Conservation (phyloP, 2,113 vertebrate species). For the Falco punctatus region DNA sequence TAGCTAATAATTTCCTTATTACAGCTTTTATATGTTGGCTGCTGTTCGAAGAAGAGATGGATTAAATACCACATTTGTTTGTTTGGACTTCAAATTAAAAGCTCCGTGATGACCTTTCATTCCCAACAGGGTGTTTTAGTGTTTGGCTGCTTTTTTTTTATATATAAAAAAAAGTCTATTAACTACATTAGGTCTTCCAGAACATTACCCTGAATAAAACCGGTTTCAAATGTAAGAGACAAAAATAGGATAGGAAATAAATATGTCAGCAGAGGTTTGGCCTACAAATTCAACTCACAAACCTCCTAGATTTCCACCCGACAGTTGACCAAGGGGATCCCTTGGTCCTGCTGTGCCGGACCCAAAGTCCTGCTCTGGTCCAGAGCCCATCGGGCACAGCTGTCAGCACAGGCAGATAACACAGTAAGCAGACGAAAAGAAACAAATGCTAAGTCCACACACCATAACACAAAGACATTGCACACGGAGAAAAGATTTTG, state of each 20-base stretch:
- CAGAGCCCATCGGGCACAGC: rapidly evolving
- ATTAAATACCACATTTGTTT: not conserved
- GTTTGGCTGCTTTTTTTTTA: not conserved
- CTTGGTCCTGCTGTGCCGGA: not conserved
- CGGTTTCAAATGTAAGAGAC: not conserved
- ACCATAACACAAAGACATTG: not conserved
- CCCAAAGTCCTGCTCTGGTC: not conserved
- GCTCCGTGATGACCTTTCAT: constrained; percentile 1
- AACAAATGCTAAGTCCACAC: not conserved
- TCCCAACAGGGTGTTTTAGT: not conserved
- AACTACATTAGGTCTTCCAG: not conserved
- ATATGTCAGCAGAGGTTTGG: not conserved
- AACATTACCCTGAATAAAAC: not conserved
- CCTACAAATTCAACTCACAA: not conserved
- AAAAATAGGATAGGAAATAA: not conserved
- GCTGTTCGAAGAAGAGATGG: not conserved
- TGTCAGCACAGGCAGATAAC: too few species aligned
- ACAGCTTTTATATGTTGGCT: constrained; percentile 9
- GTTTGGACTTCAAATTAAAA: constrained; percentile 24
- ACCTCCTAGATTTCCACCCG: not conserved
- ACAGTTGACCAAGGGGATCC: not conserved
- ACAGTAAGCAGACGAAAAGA: not conserved
- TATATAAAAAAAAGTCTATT: not conserved
- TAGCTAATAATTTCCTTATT: not conserved
- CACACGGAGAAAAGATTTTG: not conserved